These are phyloP conservation scores for Baryphthengus martii DNA, from an alignment of 2,113 vertebrate species.

Conservation along the genomic window DNA sequence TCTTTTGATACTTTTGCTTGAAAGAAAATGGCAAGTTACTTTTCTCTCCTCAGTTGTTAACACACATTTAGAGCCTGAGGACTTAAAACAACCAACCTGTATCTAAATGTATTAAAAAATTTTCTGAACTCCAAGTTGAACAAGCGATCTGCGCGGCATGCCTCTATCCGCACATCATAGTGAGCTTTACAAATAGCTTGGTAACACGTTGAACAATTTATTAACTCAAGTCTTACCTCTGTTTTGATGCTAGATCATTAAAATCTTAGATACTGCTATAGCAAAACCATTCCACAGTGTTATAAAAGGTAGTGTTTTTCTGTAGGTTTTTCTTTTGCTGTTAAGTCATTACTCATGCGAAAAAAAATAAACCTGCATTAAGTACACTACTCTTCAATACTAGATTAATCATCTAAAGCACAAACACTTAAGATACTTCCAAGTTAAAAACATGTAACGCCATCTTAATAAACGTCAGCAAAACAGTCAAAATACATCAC, in stretches of 20 bases:
- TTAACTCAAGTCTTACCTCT: conserved; percentile 60
- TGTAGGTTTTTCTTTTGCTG: conserved; percentile 37
- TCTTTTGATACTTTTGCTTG: background rate
- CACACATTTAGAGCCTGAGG: background rate
- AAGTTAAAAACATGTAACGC: conserved; percentile 49
- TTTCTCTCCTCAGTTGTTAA: background rate
- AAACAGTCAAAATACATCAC: conserved; percentile 69
- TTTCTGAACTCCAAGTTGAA: background rate
- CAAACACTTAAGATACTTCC: conserved; percentile 62
- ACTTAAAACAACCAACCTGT: background rate
- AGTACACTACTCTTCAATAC: conserved; percentile 26
- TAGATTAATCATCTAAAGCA: conserved; percentile 56
- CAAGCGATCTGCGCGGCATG: background rate
- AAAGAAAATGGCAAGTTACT: background rate
- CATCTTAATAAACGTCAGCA: conserved; percentile 61
- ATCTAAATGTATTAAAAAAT: background rate
- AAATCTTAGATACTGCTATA: conserved; percentile 55
- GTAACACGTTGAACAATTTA: conserved; percentile 2
- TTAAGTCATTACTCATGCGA: conserved; percentile 29
- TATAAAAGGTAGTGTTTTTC: conserved; percentile 1
- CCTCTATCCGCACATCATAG: background rate
- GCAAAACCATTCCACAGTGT: conserved; percentile 27
- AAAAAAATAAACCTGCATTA: background rate
- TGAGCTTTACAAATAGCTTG: conserved; percentile 40
- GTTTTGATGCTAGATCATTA: conserved; percentile 61